Evolutionary conservation across 2,888 invertebrate species (phyloP), one percentile per base, ranked within the genome.

Genomic region (Agrotis exclamationis): DNA sequence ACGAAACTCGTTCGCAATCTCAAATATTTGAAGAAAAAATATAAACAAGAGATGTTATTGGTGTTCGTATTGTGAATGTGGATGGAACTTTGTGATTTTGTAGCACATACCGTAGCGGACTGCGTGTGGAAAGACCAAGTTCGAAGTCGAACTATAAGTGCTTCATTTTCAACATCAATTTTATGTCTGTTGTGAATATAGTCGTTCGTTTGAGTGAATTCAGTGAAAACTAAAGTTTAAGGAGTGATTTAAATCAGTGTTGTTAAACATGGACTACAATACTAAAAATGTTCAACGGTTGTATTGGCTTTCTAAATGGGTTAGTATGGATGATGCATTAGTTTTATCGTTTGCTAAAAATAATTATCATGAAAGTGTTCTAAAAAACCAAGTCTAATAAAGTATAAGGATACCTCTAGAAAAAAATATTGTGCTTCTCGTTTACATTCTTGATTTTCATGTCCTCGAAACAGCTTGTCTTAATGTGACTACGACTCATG

Each of bases 221-320:
- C 16, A 44, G 53, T 76, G 70, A 56, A 24, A 60, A 56, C 20
- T 39, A 39, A 39, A 39, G 39, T 39, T 39, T 39, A 9, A 51
- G 48, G 24, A 7, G 7, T 57, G 24, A 16, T 20, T 53, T 44
- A 48, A 51, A 20, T 53, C 18, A 47, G 50, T 78, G 24, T 1
- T 76, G 24, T n/a, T 76, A 39, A 56, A 53, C 33, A 81, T 81
- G 83, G 73, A 83, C 50, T 59, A n/a, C n/a, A 65, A 54, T 14
- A 58, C 47, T 47, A 76, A 60, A 56, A 76, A 47, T 24, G 53
- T 54, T 39, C 64, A 70, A 48, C 68, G 63, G 1, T 47, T 70
- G 13, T 74, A 60, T 57, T 68, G 64, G 59, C 56, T 83, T 45
- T 65, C 70, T 13, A 74, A 74, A 57, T 81, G 67, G 80, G 81